Evolutionary conservation across 2,888 invertebrate species (phyloP).

Genomic region (Thysanoteuthis rhombus): DNA sequence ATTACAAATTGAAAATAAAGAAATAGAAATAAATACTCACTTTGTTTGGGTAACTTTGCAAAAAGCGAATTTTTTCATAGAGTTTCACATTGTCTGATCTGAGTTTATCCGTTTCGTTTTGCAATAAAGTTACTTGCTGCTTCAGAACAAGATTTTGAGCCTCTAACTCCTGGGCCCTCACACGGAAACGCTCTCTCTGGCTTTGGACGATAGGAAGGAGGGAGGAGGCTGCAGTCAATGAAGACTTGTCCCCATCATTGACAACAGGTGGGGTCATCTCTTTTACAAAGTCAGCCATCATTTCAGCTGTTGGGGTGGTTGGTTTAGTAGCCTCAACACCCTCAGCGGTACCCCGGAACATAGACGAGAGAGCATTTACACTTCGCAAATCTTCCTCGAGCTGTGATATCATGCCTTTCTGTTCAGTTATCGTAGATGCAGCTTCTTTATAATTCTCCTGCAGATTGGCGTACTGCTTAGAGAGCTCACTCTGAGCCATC

Average conservation of each 20-base stretch:
- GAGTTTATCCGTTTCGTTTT: slow-evolving; percentile 70
- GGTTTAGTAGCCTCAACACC: slow-evolving; percentile 51
- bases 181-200: slow-evolving; percentile 70
- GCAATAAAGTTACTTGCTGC: slow-evolving; percentile 67
- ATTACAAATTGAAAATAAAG: background rate
- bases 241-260: slow-evolving; percentile 40
- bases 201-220: slow-evolving; percentile 71
- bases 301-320: slow-evolving; percentile 46
- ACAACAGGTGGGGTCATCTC: slow-evolving; percentile 47
- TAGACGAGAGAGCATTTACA: slow-evolving; percentile 67
- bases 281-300: slow-evolving; percentile 62
- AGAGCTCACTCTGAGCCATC: slow-evolving; percentile 65
- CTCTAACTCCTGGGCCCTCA: slow-evolving; percentile 70
- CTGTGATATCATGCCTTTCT: slow-evolving; percentile 65
- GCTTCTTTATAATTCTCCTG: slow-evolving; percentile 62
- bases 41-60: slow-evolving; percentile 69
- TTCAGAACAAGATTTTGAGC: slow-evolving; percentile 67
- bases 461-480: slow-evolving; percentile 53
- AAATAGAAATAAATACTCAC: slow-evolving; percentile 39
- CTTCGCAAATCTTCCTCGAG: slow-evolving; percentile 68
- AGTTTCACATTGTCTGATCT: slow-evolving; percentile 71
- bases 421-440: slow-evolving; percentile 61
- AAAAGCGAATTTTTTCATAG: slow-evolving; percentile 71
- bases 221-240: slow-evolving; percentile 58
- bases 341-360: slow-evolving; percentile 68